Evolutionary conservation across 2,888 invertebrate genomes (phyloP), one percentile per base, ranked within the genome.

Genomic region (Parascotia fuliginaria): DNA sequence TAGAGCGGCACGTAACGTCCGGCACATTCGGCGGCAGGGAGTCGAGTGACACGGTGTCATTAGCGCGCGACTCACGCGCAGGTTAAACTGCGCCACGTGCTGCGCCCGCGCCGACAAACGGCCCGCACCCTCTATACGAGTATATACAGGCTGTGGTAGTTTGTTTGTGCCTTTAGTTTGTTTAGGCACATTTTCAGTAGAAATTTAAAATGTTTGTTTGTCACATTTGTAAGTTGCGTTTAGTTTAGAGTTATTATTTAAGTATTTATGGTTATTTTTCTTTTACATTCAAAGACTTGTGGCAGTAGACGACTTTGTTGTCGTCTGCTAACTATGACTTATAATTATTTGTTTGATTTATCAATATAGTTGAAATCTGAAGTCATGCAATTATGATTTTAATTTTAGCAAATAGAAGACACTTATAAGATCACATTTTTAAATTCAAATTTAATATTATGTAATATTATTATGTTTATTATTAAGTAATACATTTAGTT

Each of bases 61-160:
- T 89, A 89, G 82, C 79, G 86, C 80, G 77, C 90, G 63, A 75
- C 83, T 84, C 90, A 90, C 90, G 90, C 81, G 83, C 86, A 58
- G 67, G 74, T 77, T 87, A 89, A 89, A 89, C 87, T 85, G 81
- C 81, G 87, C 77, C 90, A 87, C 90, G 89, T 89, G 75, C 62
- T 89, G 74, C 57, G 70, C 60, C 46, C 62, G 55, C 60, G 68
- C 60, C 76, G 70, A 59, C 67, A 58, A 69, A 64, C 59, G 73
- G 67, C 54, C 64, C 62, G 76, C 69, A 85, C 86, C 87, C 88
- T 77, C 24, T 45, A 29, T 24, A 24, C 19, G 19, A 19, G 19
- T 19, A 16, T 65, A 66, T 79, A 87, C 79, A 85, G 82, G 64
- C 52, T 77, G 82, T 60, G 14, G 29, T 15, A 11, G 32, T 62